Percentiles rank a stretch among this genome's conserved stretches.
Evolutionary conservation across 2,888 invertebrate genomes (phyloP).

Genomic region (Agrilus cyanescens): DNA sequence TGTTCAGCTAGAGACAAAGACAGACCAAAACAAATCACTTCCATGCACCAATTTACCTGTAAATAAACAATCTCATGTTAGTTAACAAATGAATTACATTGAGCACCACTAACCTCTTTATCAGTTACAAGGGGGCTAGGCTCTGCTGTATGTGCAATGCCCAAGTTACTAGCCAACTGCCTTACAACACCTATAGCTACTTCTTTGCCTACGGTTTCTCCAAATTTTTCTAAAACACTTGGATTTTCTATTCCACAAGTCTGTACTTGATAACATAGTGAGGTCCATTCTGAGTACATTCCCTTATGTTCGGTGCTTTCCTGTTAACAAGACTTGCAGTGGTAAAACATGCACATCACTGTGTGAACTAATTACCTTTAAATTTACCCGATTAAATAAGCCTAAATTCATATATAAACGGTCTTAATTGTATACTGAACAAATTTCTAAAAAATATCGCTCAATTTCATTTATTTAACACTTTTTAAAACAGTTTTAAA

Average conservation of each 20-base stretch:
- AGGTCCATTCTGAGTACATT: slow-evolving; percentile 81
- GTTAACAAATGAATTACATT: background rate
- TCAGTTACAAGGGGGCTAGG: slow-evolving; percentile 75
- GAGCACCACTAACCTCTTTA: slow-evolving; percentile 53
- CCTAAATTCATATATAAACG: slow-evolving; percentile 57
- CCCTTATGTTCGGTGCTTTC: slow-evolving; percentile 54
- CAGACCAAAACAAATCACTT: slow-evolving; percentile 82
- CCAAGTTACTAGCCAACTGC: slow-evolving; percentile 59
- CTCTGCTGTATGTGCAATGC: slow-evolving; percentile 67
- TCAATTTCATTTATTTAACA: too few relatives aligned
- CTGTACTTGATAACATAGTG: slow-evolving; percentile 52
- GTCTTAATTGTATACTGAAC: too few relatives aligned
- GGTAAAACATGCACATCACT: background rate
- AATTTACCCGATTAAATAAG: slow-evolving; percentile 69
- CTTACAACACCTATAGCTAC: slow-evolving; percentile 72
- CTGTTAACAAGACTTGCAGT: slow-evolving; percentile 17
- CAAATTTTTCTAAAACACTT: slow-evolving; percentile 70
- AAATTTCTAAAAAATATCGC: too few relatives aligned
- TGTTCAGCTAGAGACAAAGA: slow-evolving; percentile 83
- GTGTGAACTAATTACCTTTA: slow-evolving; percentile 44
- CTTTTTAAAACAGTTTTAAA: too few relatives aligned
- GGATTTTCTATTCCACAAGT: slow-evolving; percentile 51
- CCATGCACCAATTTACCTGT: slow-evolving; percentile 79
- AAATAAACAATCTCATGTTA: slow-evolving; percentile 12
- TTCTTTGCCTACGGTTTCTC: slow-evolving; percentile 59